Conservation (phyloP, 2,797 vertebrate species). For the Fratercula arctica region DNA sequence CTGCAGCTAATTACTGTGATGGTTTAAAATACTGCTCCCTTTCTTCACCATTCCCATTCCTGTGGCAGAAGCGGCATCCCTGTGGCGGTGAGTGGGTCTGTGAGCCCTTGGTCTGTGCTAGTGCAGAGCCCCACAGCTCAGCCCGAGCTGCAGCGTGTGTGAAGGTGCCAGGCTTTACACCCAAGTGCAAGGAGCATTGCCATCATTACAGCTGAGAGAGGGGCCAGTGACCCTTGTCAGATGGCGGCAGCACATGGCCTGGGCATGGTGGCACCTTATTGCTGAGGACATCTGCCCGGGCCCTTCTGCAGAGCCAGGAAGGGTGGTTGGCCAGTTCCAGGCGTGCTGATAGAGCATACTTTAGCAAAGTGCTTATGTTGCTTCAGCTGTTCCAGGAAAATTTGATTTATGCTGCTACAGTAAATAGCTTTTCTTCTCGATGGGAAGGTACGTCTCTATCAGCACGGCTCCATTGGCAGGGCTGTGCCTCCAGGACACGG, state of each 20-base stretch:
- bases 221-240: not conserved
- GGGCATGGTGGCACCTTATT: not conserved
- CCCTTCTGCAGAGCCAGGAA: not conserved
- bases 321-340: not conserved
- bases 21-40: not conserved
- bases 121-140: not conserved
- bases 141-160: fast-evolving
- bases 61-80: fast-evolving
- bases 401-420: not conserved
- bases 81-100: fast-evolving
- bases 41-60: not conserved
- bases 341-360: not conserved
- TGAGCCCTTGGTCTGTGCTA: fast-evolving
- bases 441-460: not conserved
- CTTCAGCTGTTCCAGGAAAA: not conserved
- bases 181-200: not conserved
- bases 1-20: not conserved
- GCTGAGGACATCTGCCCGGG: not conserved
- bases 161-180: not conserved
- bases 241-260: not conserved
- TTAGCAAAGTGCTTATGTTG: not conserved
- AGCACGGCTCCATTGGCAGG: not conserved
- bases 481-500: not conserved
- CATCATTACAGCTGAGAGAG: not conserved
- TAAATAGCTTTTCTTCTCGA: not conserved